phyloP scores from a whole-genome alignment of 2,888 invertebrate species.

The Tridacna crocea region DNA sequence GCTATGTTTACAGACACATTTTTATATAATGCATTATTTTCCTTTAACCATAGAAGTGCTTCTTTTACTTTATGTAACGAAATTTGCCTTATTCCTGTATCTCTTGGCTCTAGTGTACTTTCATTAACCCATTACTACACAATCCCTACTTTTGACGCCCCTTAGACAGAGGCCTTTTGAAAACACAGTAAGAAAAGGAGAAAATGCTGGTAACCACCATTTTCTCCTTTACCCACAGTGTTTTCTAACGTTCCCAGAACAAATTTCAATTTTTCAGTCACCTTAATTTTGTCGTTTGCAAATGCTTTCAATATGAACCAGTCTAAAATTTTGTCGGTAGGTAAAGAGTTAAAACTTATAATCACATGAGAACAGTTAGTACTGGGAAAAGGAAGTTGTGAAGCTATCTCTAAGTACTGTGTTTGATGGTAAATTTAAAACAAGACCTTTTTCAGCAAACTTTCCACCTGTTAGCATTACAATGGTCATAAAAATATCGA shows the following conservation, averaged over 20 bases:
- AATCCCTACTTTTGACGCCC: too few relatives aligned
- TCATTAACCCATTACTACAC: too few relatives aligned
- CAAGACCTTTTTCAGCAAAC: constrained; percentile 44
- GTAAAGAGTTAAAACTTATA: too few relatives aligned
- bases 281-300: too few relatives aligned
- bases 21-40: constrained; percentile 29
- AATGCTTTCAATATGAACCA: too few relatives aligned
- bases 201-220: too few relatives aligned
- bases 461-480: constrained; percentile 47
- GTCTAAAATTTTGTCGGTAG: too few relatives aligned
- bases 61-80: constrained; percentile 16
- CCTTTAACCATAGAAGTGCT: constrained; percentile 36
- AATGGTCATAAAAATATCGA: constrained; percentile 40
- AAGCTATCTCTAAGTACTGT: neutral
- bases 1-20: neutral
- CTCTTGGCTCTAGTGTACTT: neutral
- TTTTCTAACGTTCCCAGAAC: too few relatives aligned
- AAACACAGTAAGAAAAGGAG: too few relatives aligned
- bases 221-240: too few relatives aligned
- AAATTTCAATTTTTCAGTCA: too few relatives aligned
- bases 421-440: constrained; percentile 29
- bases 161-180: too few relatives aligned
- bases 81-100: neutral
- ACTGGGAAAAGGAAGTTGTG: neutral
- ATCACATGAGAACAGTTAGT: neutral